A percentile compares a stretch with the other conserved stretches of the same genome.
Evolutionary conservation across 2,888 invertebrate species (phyloP).

Genomic region (Agriopis leucophaearia): DNA sequence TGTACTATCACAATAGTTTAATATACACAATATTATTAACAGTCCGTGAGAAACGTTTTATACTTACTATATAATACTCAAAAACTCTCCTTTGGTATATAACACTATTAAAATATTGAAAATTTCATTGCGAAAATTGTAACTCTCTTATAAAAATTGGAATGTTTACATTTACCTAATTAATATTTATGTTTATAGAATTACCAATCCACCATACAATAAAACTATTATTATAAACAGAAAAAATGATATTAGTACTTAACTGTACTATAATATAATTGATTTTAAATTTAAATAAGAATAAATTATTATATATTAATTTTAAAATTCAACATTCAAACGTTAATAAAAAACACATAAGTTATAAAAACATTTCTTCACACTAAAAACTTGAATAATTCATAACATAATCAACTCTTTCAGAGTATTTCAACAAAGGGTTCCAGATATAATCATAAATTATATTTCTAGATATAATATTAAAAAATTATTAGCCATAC

Average conservation of each 20-base stretch:
- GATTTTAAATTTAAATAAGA: neutral
- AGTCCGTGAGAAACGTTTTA: slow-evolving; percentile 19
- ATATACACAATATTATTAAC: slow-evolving; percentile 17
- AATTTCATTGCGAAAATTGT: neutral
- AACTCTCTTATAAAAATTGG: slow-evolving; percentile 13
- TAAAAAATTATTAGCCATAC: neutral
- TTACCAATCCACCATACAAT: neutral
- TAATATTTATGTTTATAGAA: neutral
- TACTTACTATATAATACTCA: slow-evolving; percentile 2
- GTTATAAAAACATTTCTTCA: neutral
- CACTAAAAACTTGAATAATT: neutral
- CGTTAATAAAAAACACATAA: neutral
- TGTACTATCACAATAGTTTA: slow-evolving; percentile 23
- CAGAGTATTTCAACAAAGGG: neutral
- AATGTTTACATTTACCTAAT: slow-evolving; percentile 12
- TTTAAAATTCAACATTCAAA: slow-evolving; percentile 2
- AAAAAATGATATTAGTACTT: neutral
- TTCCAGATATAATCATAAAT: neutral
- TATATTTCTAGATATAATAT: neutral
- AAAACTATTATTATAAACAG: neutral
- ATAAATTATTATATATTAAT: neutral
- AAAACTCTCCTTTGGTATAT: slow-evolving; percentile 26
- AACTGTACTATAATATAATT: neutral
- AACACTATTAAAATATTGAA: slow-evolving; percentile 28
- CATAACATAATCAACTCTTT: slow-evolving; percentile 10